These are phyloP conservation scores for Drosophila formosana DNA, from an alignment of 2,888 invertebrate species.

Conservation along the genomic window DNA sequence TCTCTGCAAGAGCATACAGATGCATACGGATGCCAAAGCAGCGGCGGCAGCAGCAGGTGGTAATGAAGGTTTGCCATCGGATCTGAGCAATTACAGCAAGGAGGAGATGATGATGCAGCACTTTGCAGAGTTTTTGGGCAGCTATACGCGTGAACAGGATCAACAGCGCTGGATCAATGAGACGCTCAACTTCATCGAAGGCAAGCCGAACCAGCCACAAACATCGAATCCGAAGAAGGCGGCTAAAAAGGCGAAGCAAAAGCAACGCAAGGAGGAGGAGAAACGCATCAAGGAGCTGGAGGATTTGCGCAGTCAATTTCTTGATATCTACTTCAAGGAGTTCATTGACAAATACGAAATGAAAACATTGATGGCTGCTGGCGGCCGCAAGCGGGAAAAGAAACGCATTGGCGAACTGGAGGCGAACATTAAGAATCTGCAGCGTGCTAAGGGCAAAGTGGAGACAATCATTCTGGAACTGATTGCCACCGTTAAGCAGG, in stretches of 20 bases:
- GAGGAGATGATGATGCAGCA: slow-evolving; percentile 82
- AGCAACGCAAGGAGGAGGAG: slow-evolving; percentile 84
- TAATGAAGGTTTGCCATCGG: slow-evolving; percentile 43
- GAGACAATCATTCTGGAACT: slow-evolving; percentile 84
- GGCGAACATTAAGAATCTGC: slow-evolving; percentile 83
- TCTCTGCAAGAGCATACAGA: slow-evolving; percentile 80
- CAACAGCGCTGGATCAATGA: slow-evolving; percentile 84
- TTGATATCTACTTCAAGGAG: slow-evolving; percentile 84
- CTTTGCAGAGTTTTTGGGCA: slow-evolving; percentile 82
- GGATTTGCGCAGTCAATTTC: slow-evolving; percentile 82
- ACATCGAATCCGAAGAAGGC: slow-evolving; percentile 84
- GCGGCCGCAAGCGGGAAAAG: slow-evolving; percentile 83
- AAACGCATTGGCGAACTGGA: slow-evolving; percentile 84
- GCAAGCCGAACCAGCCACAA: slow-evolving; percentile 78
- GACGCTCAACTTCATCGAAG: slow-evolving; percentile 84
- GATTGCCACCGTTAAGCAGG: slow-evolving; percentile 83
- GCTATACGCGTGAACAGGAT: slow-evolving; percentile 80
- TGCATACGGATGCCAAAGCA: slow-evolving; percentile 58
- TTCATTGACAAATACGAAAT: slow-evolving; percentile 83
- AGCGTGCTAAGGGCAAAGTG: slow-evolving; percentile 84
- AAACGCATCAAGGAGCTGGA: slow-evolving; percentile 83
- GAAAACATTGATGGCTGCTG: slow-evolving; percentile 75
- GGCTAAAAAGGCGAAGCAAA: slow-evolving; percentile 85
- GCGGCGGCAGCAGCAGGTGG: slow-evolving; percentile 38
- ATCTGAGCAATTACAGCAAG: slow-evolving; percentile 60